Conservation (phyloP, 1,140 invertebrate genomes). For the Magallana gigas region DNA sequence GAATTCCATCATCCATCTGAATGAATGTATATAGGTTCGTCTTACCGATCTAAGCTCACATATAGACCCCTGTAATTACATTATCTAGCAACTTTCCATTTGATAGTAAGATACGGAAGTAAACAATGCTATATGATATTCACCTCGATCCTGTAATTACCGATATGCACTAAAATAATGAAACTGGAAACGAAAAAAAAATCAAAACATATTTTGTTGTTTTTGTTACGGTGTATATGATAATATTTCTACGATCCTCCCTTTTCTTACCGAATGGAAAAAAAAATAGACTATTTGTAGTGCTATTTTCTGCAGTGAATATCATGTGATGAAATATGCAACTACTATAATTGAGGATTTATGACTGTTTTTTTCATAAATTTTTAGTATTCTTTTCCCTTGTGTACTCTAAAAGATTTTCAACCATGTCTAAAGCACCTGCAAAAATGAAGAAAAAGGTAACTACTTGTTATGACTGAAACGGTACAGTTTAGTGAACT, state of each 20-base stretch:
- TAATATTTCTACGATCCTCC: too few species aligned
- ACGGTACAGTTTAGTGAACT: too few species aligned
- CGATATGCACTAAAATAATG: not conserved
- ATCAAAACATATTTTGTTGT: too few species aligned
- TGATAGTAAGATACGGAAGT: not conserved
- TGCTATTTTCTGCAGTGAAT: not conserved
- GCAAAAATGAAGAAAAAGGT: conserved; percentile 46
- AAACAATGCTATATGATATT: conserved; percentile 9
- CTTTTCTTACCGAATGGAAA: too few species aligned
- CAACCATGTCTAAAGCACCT: conserved; percentile 32
- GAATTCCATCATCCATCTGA: too few species aligned
- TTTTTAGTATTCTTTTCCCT: not conserved
- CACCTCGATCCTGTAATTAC: not conserved
- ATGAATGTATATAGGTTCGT: too few species aligned
- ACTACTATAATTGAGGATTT: not conserved
- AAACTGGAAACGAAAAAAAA: too few species aligned
- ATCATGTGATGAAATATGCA: conserved; percentile 21
- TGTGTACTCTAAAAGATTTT: not conserved
- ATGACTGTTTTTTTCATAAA: not conserved
- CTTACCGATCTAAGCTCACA: too few species aligned
- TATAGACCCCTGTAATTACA: too few species aligned
- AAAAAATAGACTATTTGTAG: too few species aligned
- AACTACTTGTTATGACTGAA: not conserved
- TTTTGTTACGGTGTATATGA: too few species aligned
- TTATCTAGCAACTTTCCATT: too few species aligned